Base-by-base conservation (phyloP, 1,140 invertebrate genomes). In the Drosophila novamexicana region DNA sequence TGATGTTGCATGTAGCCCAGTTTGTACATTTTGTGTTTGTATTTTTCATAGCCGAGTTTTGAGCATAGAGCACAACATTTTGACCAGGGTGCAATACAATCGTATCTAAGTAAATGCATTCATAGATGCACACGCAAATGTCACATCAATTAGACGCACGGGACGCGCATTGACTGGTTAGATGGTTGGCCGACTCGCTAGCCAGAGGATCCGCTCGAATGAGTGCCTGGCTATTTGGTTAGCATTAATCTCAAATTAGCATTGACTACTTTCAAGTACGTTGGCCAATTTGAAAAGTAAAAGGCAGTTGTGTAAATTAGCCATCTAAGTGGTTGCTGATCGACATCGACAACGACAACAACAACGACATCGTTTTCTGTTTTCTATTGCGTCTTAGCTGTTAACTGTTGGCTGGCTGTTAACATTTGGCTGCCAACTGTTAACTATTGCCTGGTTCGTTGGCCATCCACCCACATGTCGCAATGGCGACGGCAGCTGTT, bases 281-380 rank as follows among this genome's bases (percentile, higher is more conserved):
- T n/a, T 78, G 70, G 75, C 53, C 62, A 77, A 77, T 74, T 78
- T 82, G 75, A 82, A 82, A 82, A 82, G 79, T 82, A 82, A 82
- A 70, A 82, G 79, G 79, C 79, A 70, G 63, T 74, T 57, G 68
- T 37, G 63, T 42, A 61, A 81, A 81, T 81, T 81, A 59, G 52
- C 72, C 72, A 76, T 56, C 77, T 47, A 56, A 29, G 32, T 65
- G 63, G 52, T 52, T 45, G 54, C 32, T 67, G 40, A 56, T 66
- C 22, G 22, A 29, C 22, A 29, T 29, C 22, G 22, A 29, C 22
- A 29, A 29, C 22, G 22, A 1, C 18, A 18, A 18, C 18, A 1
- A 22, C 22, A 22, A 22, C 22, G 22, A 29, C 22, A 29, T 29
- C 22, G 22, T 29, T 29, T 29, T 29, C 22, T 32, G 32, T 36